Evolutionary conservation across 2,888 invertebrate species (phyloP), one percentile per base, ranked within the genome.

Genomic region (Apodemia hepburni): DNA sequence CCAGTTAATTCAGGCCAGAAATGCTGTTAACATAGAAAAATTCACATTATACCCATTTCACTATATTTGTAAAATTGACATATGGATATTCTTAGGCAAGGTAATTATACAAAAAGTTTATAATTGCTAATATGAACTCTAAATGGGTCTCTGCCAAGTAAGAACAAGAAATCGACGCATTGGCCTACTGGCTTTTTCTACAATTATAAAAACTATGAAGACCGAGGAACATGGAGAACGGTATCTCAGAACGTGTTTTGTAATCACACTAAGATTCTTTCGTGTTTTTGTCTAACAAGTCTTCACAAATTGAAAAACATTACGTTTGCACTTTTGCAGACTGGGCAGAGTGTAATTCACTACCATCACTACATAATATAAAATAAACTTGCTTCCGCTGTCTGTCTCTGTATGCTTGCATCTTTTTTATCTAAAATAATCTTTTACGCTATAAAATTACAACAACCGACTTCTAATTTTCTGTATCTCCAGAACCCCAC

Each of bases 181-280:
- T 67, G 66, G 66, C 68, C 70, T 62, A 70, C 69, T 69, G 59
- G 61, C 58, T 69, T 71, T 70, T 71, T 70, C 64, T 65, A 64
- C 63, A 57, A 60, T 60, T 57, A 66, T 66, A 70, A 69, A 69
- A 69, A 68, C 67, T 58, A 68, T 45, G 45, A 18, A 29, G 45
- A 58, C 49, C 18, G 18, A 51, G n/a, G 65, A 63, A 61, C 45
- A 61, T 57, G 22, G 22, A 35, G 17, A 58, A 58, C 57, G 57
- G 38, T 57, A 58, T 29, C 42, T 17, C 29, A 57, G 18, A 57
- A 57, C 54, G 15, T 57, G 54, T 57, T 57, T 57, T 8, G 29
- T 57, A 57, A 57, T 57, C 29, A 27, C n/a, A 9, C 12, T 15
- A n/a, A 57, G 27, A 57, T 12, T 57, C 22, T 54, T 29, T 51